phyloP scores from a whole-genome alignment of 2,888 invertebrate genomes.

The Autographa pulchrina region DNA sequence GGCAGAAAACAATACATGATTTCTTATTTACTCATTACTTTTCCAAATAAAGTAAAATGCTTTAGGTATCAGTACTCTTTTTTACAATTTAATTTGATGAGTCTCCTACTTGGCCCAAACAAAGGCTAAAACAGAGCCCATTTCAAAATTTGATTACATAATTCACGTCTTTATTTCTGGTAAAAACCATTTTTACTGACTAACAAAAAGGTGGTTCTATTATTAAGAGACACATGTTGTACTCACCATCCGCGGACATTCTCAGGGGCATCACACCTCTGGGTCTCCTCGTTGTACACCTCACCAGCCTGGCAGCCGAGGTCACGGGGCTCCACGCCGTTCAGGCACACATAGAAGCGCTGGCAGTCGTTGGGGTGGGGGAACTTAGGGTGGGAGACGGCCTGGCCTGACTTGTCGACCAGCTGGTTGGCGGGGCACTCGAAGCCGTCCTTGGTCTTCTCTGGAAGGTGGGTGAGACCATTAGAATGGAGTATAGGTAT shows the following conservation, averaged over 20 bases:
- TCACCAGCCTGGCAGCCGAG: conserved; percentile 96
- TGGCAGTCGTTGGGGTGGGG: conserved; percentile 96
- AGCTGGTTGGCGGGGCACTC: conserved; percentile 93
- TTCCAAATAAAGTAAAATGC: too few relatives aligned
- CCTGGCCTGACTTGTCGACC: conserved; percentile 92
- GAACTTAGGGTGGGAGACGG: conserved; percentile 95
- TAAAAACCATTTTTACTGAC: too few relatives aligned
- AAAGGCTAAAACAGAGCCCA: too few relatives aligned
- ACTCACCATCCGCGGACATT: conserved; percentile 97
- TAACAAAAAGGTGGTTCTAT: too few relatives aligned
- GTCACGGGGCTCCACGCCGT: conserved; percentile 95
- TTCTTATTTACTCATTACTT: too few relatives aligned
- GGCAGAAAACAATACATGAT: too few relatives aligned
- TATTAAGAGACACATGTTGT: too few relatives aligned
- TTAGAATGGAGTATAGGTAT: conserved; percentile 14
- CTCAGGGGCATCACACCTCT: conserved; percentile 96
- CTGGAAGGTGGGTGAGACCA: conserved; percentile 78
- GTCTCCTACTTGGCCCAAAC: too few relatives aligned
- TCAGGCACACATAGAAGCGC: conserved; percentile 97
- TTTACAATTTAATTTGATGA: too few relatives aligned
- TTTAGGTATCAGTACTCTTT: too few relatives aligned
- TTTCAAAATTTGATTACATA: too few relatives aligned
- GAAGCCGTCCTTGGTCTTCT: conserved; percentile 95
- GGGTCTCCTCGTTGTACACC: conserved; percentile 96
- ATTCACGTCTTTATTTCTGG: too few relatives aligned